Conservation (phyloP, 2,888 invertebrate species). For the Drosophila borborema region DNA sequence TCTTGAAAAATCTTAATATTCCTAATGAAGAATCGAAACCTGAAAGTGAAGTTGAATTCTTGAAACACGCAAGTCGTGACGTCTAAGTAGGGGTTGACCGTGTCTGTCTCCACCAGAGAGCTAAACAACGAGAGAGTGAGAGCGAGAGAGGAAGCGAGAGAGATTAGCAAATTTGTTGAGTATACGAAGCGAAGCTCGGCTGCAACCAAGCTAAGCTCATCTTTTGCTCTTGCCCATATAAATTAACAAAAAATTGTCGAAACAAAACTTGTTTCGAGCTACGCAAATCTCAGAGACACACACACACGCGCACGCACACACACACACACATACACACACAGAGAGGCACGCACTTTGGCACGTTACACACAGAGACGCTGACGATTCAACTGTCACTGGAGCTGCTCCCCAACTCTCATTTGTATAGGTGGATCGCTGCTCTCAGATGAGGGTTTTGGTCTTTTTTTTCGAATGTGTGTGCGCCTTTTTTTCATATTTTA, state of each 20-base stretch:
- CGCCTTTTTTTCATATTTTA: constrained; percentile 26
- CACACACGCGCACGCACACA: constrained; percentile 25
- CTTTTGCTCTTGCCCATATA: constrained; percentile 74
- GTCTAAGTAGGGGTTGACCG: constrained; percentile 42
- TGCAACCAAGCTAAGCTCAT: constrained; percentile 64
- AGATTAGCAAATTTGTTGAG: constrained; percentile 52
- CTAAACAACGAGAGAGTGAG: constrained; percentile 11
- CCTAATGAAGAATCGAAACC: constrained; percentile 64
- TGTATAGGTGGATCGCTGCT: constrained; percentile 56
- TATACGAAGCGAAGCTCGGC: constrained; percentile 54
- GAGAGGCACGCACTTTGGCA: constrained; percentile 27
- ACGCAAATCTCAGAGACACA: constrained; percentile 41
- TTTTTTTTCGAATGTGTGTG: constrained; percentile 33
- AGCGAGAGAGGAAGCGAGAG: constrained; percentile 16
- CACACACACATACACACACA: constrained; percentile 42
- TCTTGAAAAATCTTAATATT: constrained; percentile 68
- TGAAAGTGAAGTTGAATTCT: constrained; percentile 71
- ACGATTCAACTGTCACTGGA: constrained; percentile 58
- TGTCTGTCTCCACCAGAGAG: constrained; percentile 13
- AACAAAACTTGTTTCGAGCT: constrained; percentile 59
- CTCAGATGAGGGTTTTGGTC: constrained; percentile 54
- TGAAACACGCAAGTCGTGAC: constrained; percentile 61
- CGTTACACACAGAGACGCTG: constrained; percentile 13
- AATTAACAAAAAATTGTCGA: constrained; percentile 65
- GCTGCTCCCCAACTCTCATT: constrained; percentile 52